Base-by-base conservation (phyloP, 1,140 invertebrate species). In the Drosophila ohnishii region DNA sequence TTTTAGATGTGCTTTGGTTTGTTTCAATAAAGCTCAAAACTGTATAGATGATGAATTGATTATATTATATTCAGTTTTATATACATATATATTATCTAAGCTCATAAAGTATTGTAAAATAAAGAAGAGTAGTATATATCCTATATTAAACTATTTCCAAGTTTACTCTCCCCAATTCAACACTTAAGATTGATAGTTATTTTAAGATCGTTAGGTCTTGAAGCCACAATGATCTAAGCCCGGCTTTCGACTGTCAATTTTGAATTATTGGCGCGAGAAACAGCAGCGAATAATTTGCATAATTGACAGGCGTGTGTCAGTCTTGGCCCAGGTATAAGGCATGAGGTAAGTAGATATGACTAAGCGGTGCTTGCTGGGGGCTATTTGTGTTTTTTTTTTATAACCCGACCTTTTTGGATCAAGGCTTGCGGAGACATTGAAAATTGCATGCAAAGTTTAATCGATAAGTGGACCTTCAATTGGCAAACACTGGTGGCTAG, bases 361-460 rank as follows among this genome's bases (percentile, higher is more conserved):
- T 53, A 39, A 60, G 58, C 56, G 51, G 30, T 42, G 11, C 42
- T 66, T 50, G 32, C 62, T 69, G 61, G 61, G 42, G 63, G 61
- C 59, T 77, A 75, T 57, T 73, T 73, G 58, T 42, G 59, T 71
- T 28, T 28, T 30, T 30, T 48, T 73, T 69, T 77, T 75, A 35
- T 66, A 62, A 58, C 35, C 59, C 55, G 60, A 75, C 61, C 65
- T 77, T 71, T 89, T 80, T 87, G 59, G 84, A 84, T 87, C 80
- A 90, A 88, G 84, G 84, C 55, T 78, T 47, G 70, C 59, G 53
- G 66, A 73, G 85, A 90, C 86, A 87, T 84, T 85, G 84, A 90
- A 90, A 85, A 81, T 62, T 69, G 77, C 80, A 84, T 78, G 69
- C 86, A 88, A 88, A 88, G 84, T 88, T 87, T 83, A 87, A 88